Evolutionary conservation across 2,888 invertebrate genomes (phyloP).

Genomic region (Mesoligia furuncula): DNA sequence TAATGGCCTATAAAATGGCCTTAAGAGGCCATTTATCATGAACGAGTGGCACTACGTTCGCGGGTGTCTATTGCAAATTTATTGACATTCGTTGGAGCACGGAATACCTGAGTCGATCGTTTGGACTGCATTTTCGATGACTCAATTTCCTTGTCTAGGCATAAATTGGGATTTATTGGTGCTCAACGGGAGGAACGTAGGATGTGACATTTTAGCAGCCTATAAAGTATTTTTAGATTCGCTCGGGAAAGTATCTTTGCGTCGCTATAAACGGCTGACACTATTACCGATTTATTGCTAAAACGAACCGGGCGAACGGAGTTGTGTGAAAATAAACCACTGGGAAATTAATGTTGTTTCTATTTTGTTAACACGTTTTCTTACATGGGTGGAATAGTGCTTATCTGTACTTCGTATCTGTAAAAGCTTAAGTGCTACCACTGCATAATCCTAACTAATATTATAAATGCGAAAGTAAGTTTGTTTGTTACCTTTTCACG

Average conservation of each 20-base stretch:
- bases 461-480: too few species aligned
- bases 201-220: conserved; percentile 18
- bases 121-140: conserved; percentile 54
- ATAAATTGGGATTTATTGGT: conserved; percentile 47
- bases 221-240: conserved; percentile 3
- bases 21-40: conserved; percentile 70
- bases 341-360: not conserved
- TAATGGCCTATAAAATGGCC: conserved; percentile 71
- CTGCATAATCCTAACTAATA: too few species aligned
- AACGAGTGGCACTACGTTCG: conserved; percentile 53
- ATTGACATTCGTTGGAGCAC: conserved; percentile 57
- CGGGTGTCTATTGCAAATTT: conserved; percentile 59
- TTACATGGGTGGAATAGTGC: not conserved
- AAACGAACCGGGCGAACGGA: not conserved
- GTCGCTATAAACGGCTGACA: conserved; percentile 1
- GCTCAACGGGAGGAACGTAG: not conserved
- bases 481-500: too few species aligned
- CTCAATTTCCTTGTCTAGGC: conserved; percentile 39
- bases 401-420: not conserved
- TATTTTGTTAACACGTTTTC: not conserved
- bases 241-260: not conserved
- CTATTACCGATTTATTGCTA: conserved; percentile 7
- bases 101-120: conserved; percentile 51
- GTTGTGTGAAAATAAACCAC: not conserved
- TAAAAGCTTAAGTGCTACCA: not conserved